Base-by-base conservation (phyloP, 2,888 invertebrate species). In the Aphelenchoides bicaudatus region DNA sequence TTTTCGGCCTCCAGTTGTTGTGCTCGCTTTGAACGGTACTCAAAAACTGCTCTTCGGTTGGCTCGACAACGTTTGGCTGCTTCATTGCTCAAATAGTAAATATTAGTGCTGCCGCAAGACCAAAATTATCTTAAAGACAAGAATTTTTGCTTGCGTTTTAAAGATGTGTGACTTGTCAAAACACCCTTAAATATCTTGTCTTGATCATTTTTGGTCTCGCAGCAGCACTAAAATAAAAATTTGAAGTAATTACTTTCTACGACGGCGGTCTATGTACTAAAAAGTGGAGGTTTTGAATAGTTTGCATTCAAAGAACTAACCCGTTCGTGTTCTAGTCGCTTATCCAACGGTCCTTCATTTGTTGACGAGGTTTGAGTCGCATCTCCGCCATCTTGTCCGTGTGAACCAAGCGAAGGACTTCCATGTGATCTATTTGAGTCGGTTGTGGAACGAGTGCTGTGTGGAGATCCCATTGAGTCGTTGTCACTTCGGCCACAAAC, bases 61-160 rank as follows among this genome's bases (percentile, higher is more conserved):
- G 82, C 81, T 6, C 82, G 73, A 63, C 82, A 82, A 62, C 81
- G 76, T 58, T 82, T 73, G 2, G 81, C 82, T 4, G 82, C 82
- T 66, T 81, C 81, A 67, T 82, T 82, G 70, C n/a, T n/a, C n/a
- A n/a, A n/a, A n/a, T n/a, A n/a, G n/a, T n/a, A n/a, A n/a, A n/a
- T n/a, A n/a, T n/a, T n/a, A n/a, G n/a, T n/a, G n/a, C n/a, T n/a
- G n/a, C n/a, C n/a, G n/a, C n/a, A n/a, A n/a, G n/a, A n/a, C n/a
- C n/a, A n/a, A n/a, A n/a, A n/a, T n/a, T n/a, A n/a, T n/a, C n/a
- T n/a, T n/a, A n/a, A n/a, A n/a, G n/a, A n/a, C n/a, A n/a, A n/a
- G n/a, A n/a, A n/a, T n/a, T n/a, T n/a, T n/a, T n/a, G n/a, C n/a
- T n/a, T n/a, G n/a, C n/a, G n/a, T n/a, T n/a, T n/a, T n/a, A n/a